phyloP scores from a whole-genome alignment of 1,140 invertebrate genomes.

The Carcinoscorpius rotundicauda region DNA sequence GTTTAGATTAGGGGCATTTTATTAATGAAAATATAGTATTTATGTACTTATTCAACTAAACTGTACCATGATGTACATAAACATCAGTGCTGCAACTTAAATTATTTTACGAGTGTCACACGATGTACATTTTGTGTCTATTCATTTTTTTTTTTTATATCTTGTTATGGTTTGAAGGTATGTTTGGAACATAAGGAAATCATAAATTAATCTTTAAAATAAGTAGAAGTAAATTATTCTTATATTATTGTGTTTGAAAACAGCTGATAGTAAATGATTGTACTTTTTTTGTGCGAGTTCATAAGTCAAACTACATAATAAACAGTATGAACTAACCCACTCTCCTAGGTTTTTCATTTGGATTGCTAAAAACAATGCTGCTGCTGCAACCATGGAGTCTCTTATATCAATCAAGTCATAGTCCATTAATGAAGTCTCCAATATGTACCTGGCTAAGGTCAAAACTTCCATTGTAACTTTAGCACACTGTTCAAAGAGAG shows the following conservation, averaged over 20 bases:
- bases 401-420: constrained; percentile 61
- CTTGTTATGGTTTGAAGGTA: no score
- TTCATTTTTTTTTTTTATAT: no score
- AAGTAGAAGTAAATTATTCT: constrained; percentile 1
- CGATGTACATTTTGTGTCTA: no score
- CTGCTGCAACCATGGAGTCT: constrained; percentile 81
- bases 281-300: no score
- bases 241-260: not conserved
- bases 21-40: no score
- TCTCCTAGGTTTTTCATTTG: constrained; percentile 55
- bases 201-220: constrained; percentile 4
- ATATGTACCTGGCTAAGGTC: constrained; percentile 82
- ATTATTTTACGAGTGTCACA: no score
- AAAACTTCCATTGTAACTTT: constrained; percentile 80
- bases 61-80: no score
- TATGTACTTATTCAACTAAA: no score
- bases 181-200: no score
- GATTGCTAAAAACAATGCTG: constrained; percentile 69
- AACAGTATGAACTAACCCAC: constrained; percentile 35
- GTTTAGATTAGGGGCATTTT: no score
- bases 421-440: constrained; percentile 87
- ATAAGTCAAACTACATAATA: no score
- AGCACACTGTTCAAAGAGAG: constrained; percentile 48
- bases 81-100: no score
- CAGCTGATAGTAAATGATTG: constrained; percentile 4